Evolutionary conservation across 2,113 vertebrate species (phyloP).

Genomic region (Maccullochella peelii): DNA sequence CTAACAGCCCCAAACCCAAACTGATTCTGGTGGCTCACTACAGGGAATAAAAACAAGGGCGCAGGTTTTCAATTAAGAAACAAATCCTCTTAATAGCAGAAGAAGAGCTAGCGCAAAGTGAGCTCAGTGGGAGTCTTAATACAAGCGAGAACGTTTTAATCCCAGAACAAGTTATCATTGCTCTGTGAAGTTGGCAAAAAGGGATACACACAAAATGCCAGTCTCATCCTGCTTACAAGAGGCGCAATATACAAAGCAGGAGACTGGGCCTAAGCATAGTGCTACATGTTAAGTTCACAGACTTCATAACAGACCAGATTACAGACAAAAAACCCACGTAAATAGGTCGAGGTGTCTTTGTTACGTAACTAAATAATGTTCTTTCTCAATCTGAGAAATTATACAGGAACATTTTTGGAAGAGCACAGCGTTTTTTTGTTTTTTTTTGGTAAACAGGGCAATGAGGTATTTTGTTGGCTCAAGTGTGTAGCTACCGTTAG

Average conservation of each 20-base stretch:
- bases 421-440: constrained; percentile 7
- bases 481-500: constrained; percentile 15
- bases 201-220: neutral
- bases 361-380: constrained; percentile 17
- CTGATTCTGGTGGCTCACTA: constrained; percentile 80
- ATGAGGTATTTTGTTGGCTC: constrained; percentile 39
- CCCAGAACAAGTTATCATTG: constrained; percentile 1
- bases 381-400: constrained; percentile 28
- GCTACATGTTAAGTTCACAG: constrained; percentile 20
- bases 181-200: constrained; percentile 19
- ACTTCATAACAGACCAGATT: neutral
- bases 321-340: neutral
- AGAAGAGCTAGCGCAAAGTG: constrained; percentile 5
- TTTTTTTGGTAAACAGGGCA: constrained; percentile 16
- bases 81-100: constrained; percentile 35
- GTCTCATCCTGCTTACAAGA: constrained; percentile 4
- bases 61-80: constrained; percentile 39
- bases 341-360: constrained; percentile 35
- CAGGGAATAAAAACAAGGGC: constrained; percentile 54
- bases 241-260: constrained; percentile 31
- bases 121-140: constrained; percentile 35
- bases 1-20: constrained; percentile 52
- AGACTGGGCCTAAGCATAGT: constrained; percentile 18
- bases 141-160: constrained; percentile 37
- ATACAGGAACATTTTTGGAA: constrained; percentile 37